Evolutionary conservation across 2,113 vertebrate species (phyloP).

Genomic region (Otolemur garnettii): DNA sequence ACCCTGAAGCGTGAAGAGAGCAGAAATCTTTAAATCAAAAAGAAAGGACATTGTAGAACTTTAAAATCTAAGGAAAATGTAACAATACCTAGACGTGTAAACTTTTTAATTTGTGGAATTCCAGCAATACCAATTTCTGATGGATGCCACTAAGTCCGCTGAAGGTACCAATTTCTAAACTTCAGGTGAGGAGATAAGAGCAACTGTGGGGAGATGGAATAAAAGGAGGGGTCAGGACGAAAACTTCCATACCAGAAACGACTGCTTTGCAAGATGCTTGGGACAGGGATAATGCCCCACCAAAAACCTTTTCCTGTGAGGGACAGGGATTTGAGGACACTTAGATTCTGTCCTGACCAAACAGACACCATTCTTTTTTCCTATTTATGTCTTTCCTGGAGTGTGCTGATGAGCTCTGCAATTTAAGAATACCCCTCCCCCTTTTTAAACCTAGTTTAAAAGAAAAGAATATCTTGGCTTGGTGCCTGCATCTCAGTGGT

Average conservation of each 20-base stretch:
- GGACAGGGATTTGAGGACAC: neutral
- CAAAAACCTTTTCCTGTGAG: neutral
- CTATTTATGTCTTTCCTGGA: neutral
- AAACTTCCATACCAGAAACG: fast-evolving
- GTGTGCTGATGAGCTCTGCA: neutral
- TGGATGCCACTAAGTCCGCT: neutral
- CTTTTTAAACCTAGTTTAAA: neutral
- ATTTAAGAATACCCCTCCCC: neutral
- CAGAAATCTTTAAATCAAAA: conserved; percentile 27
- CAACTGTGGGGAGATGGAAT: neutral
- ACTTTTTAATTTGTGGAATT: neutral
- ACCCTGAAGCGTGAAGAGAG: neutral
- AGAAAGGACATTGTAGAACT: neutral
- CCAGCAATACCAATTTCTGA: neutral
- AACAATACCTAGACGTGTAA: neutral
- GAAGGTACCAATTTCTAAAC: neutral
- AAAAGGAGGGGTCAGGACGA: neutral
- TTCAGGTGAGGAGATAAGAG: neutral
- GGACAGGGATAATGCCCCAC: too few relatives aligned
- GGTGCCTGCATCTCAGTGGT: too few relatives aligned
- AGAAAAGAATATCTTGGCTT: neutral
- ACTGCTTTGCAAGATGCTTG: neutral
- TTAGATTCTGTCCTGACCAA: neutral
- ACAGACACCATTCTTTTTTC: neutral
- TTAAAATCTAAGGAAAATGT: neutral